Evolutionary conservation across 35 echinoderm and acorn worm species (phyloP).

Genomic region (Stichopus chloronotus): DNA sequence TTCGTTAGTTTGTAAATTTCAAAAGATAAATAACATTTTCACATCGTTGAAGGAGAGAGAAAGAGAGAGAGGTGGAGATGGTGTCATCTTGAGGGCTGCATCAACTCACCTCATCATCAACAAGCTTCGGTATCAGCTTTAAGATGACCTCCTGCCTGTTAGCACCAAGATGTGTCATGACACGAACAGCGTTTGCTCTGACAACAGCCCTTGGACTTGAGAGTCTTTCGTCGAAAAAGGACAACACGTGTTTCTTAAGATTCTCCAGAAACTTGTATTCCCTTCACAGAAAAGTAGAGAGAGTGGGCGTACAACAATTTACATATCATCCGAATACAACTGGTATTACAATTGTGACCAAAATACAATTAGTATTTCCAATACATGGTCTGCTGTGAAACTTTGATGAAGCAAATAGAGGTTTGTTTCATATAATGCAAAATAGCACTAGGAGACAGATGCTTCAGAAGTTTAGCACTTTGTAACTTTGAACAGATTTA

Average conservation of each 20-base stretch:
- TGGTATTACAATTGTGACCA: background rate
- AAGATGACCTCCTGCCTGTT: conserved; percentile 66
- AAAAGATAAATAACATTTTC: no score
- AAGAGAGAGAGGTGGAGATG: no score
- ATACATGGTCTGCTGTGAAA: no score
- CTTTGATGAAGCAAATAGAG: no score
- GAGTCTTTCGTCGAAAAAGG: conserved; percentile 46
- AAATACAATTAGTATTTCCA: no score
- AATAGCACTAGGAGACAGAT: no score
- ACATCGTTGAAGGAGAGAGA: no score
- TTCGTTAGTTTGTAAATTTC: no score
- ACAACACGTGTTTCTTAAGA: background rate
- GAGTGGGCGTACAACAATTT: background rate
- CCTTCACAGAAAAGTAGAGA: background rate
- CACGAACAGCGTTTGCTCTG: conserved; percentile 59
- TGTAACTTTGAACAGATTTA: no score
- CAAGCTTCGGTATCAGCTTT: conserved; percentile 57
- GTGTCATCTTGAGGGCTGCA: no score
- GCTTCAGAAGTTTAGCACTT: no score
- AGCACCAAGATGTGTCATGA: conserved; percentile 57
- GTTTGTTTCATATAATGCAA: no score
- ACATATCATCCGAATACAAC: background rate
- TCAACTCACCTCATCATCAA: conserved; percentile 71
- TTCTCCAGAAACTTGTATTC: conserved; percentile 27
- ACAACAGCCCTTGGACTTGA: conserved; percentile 50